phyloP scores from a whole-genome alignment of 2,113 vertebrate species.

The Hippocampus guttulatus region DNA sequence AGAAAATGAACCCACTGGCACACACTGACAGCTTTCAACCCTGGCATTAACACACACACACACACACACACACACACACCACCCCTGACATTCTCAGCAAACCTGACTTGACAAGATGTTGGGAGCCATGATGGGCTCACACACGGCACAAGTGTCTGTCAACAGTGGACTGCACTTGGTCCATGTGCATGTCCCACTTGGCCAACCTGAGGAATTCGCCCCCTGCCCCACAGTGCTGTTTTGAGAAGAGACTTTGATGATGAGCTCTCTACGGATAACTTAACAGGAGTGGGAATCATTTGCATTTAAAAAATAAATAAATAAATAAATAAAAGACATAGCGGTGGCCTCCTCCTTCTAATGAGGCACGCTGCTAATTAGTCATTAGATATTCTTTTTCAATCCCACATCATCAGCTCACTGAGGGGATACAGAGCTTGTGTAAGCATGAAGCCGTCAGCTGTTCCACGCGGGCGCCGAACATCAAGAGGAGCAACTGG shows the following conservation, averaged over 20 bases:
- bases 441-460: conserved; percentile 69
- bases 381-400: conserved; percentile 73
- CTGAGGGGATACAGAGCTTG: conserved; percentile 55
- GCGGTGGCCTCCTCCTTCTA: conserved; percentile 60
- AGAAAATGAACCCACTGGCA: conserved; percentile 66
- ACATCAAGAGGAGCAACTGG: conserved; percentile 49
- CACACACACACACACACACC: neutral
- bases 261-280: conserved; percentile 63
- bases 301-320: conserved; percentile 57
- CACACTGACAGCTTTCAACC: conserved; percentile 45
- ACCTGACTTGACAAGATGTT: conserved; percentile 45
- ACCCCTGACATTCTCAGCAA: conserved; percentile 22
- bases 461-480: conserved; percentile 55
- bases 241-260: conserved; percentile 66
- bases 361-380: conserved; percentile 73
- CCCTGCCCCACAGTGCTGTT: conserved; percentile 31
- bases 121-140: conserved; percentile 6
- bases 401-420: conserved; percentile 66
- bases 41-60: conserved; percentile 25
- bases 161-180: conserved; percentile 21
- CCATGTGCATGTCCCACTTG: conserved; percentile 7
- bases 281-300: conserved; percentile 62
- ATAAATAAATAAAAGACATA: conserved; percentile 11
- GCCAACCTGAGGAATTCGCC: conserved; percentile 52
- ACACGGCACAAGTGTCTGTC: conserved; percentile 59